A percentile compares a stretch with the other conserved stretches of the same genome.
These are phyloP conservation scores for Brachionus rubens DNA, from an alignment of 1,140 invertebrate genomes.

Conservation along the genomic window DNA sequence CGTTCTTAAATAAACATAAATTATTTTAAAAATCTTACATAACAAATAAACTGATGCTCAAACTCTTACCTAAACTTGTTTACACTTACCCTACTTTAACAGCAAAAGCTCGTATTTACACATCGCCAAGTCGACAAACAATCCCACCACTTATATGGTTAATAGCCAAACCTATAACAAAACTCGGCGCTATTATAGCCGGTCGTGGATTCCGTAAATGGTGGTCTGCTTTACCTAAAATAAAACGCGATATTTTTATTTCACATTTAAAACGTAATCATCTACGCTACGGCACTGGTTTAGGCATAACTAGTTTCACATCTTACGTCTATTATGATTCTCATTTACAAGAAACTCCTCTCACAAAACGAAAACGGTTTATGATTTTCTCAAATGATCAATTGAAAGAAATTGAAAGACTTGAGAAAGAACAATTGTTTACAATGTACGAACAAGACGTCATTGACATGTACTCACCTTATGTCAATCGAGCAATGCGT, in stretches of 20 bases:
- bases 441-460: slow-evolving; percentile 54
- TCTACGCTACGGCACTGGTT: not conserved
- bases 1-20: too few relatives aligned
- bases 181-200: slow-evolving; percentile 29
- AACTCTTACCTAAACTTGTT: too few relatives aligned
- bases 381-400: slow-evolving; percentile 63
- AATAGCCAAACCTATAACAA: slow-evolving; percentile 37
- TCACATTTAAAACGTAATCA: slow-evolving; percentile 7
- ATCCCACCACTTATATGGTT: slow-evolving; percentile 40
- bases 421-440: slow-evolving; percentile 55
- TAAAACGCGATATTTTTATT: slow-evolving; percentile 8
- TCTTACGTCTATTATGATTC: slow-evolving; percentile 59
- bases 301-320: not conserved
- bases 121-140: too few relatives aligned
- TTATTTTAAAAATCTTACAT: too few relatives aligned
- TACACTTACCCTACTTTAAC: too few relatives aligned
- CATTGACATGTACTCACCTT: slow-evolving; percentile 53
- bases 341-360: slow-evolving; percentile 63
- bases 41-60: too few relatives aligned
- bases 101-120: too few relatives aligned
- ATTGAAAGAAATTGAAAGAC: slow-evolving; percentile 58
- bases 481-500: slow-evolving; percentile 18
- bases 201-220: slow-evolving; percentile 34
- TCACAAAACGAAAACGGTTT: slow-evolving; percentile 63
- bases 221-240: slow-evolving; percentile 31